Evolutionary conservation across 1,140 invertebrate species (phyloP).

Genomic region (Pissodes strobi): DNA sequence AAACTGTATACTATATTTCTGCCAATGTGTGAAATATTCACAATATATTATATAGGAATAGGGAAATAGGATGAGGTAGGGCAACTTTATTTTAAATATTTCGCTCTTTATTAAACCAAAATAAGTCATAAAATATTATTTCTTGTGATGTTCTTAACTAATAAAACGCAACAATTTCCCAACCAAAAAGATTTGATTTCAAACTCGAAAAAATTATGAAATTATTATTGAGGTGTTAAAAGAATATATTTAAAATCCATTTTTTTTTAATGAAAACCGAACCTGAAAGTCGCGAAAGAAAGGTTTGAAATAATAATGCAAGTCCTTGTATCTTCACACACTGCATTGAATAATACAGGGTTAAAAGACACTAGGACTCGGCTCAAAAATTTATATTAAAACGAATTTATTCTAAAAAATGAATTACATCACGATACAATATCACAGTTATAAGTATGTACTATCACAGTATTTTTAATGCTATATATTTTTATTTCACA

Average conservation of each 20-base stretch:
- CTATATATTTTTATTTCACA: conserved; percentile 25
- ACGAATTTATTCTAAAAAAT: conserved; percentile 51
- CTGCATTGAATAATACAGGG: conserved; percentile 23
- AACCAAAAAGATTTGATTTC: not conserved
- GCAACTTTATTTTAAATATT: not conserved
- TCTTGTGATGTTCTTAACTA: not conserved
- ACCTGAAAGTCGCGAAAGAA: conserved; percentile 24
- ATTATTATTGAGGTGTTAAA: not conserved
- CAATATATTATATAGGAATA: too few species aligned
- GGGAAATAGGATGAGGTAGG: not conserved
- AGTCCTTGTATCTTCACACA: conserved; percentile 48
- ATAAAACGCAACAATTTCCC: too few species aligned
- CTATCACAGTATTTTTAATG: conserved; percentile 39
- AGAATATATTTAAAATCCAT: not conserved
- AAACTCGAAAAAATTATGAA: not conserved
- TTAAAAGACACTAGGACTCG: conserved; percentile 48
- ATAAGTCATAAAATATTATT: not conserved
- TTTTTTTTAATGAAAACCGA: not conserved
- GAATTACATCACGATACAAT: conserved; percentile 46
- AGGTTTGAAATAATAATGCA: conserved; percentile 52
- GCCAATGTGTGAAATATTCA: too few species aligned
- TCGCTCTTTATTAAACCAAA: not conserved
- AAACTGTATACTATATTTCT: too few species aligned
- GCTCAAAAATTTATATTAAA: conserved; percentile 41
- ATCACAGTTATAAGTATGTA: conserved; percentile 40